Evolutionary conservation across 2,113 vertebrate genomes (phyloP).

Genomic region (Cichladusa arquata): DNA sequence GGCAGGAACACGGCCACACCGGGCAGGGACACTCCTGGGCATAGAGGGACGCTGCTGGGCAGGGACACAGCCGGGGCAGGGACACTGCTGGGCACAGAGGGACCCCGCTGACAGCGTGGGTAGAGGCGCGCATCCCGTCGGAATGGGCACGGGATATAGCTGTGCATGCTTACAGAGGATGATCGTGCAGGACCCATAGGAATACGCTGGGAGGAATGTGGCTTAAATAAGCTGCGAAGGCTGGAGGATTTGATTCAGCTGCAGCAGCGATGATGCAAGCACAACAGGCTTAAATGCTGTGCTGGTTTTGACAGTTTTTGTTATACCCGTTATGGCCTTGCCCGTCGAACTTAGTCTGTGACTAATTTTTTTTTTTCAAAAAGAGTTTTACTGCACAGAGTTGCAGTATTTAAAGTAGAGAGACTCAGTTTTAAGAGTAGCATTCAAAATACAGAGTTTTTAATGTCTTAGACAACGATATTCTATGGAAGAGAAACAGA

Average conservation of each 20-base stretch:
- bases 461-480: not conserved
- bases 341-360: not conserved
- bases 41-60: not conserved
- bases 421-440: not conserved
- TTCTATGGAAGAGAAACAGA: not conserved
- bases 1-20: no score
- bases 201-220: not conserved
- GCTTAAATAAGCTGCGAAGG: not conserved
- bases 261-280: not conserved
- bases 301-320: not conserved
- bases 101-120: accelerated
- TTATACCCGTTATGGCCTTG: not conserved
- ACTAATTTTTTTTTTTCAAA: not conserved
- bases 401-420: not conserved
- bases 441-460: not conserved
- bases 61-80: accelerated
- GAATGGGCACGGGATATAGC: not conserved
- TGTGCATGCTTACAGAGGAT: not conserved
- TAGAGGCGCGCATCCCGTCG: accelerated
- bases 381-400: not conserved
- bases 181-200: not conserved
- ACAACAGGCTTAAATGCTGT: not conserved
- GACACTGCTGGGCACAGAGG: not conserved
- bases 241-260: not conserved
- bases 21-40: not conserved